A percentile compares a stretch with the other conserved stretches of the same genome.
Evolutionary conservation across 2,888 invertebrate genomes (phyloP).

Genomic region (Fragum sueziense): DNA sequence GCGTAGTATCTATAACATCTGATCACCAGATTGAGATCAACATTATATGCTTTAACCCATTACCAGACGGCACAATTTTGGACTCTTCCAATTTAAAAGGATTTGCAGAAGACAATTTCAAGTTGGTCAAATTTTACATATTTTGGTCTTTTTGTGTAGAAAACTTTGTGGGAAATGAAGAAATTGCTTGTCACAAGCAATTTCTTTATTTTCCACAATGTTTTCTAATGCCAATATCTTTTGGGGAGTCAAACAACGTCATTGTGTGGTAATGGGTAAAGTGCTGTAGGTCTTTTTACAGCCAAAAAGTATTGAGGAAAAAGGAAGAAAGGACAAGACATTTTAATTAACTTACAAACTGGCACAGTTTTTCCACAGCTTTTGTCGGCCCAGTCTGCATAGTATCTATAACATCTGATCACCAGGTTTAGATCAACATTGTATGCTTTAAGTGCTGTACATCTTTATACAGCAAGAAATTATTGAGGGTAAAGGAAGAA

Average conservation of each 20-base stretch:
- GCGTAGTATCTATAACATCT: conserved; percentile 85
- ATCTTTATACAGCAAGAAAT: too few species aligned
- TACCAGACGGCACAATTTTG: background rate
- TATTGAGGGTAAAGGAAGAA: too few species aligned
- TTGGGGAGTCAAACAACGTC: too few species aligned
- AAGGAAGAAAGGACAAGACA: too few species aligned
- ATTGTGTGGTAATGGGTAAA: too few species aligned
- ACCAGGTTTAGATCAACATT: conserved; percentile 82
- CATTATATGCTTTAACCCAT: conserved; percentile 73
- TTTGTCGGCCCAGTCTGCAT: conserved; percentile 94
- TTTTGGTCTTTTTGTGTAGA: too few species aligned
- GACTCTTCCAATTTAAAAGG: background rate
- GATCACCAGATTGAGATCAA: conserved; percentile 82
- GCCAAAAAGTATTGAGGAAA: too few species aligned
- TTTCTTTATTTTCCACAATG: background rate
- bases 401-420: conserved; percentile 82
- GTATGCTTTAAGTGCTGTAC: conserved; percentile 81
- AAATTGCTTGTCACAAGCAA: background rate
- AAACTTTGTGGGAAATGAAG: background rate
- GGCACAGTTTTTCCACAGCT: conserved; percentile 93
- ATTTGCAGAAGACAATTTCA: too few species aligned
- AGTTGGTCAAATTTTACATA: too few species aligned
- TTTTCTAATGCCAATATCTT: too few species aligned
- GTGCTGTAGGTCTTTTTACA: too few species aligned
- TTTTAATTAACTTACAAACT: conserved; percentile 59